Conservation (phyloP, 2,797 vertebrate genomes). For the Sebastes steindachneri region DNA sequence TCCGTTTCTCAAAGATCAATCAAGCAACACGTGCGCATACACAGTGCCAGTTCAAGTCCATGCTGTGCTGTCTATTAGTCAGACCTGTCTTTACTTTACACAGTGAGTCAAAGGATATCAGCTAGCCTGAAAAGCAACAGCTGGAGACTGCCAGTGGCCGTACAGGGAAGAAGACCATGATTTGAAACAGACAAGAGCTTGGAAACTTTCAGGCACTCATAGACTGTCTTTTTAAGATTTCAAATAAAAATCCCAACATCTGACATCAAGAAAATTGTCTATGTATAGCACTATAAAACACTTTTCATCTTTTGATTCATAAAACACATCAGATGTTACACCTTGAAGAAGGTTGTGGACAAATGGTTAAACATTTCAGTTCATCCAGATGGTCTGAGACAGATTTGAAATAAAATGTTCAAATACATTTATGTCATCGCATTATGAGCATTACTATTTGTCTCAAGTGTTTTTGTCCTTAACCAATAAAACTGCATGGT, state of each 20-base stretch:
- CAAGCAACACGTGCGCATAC: slow-evolving; percentile 31
- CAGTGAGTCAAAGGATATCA: slow-evolving; percentile 60
- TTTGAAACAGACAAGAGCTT: slow-evolving; percentile 48
- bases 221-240: slow-evolving; percentile 1
- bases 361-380: neutral
- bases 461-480: neutral
- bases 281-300: neutral
- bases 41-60: slow-evolving; percentile 24
- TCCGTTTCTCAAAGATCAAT: slow-evolving; percentile 58
- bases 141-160: slow-evolving; percentile 25
- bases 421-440: neutral
- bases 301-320: slow-evolving; percentile 6
- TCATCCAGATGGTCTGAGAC: neutral
- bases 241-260: slow-evolving; percentile 20
- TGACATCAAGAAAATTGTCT: slow-evolving; percentile 6
- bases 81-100: slow-evolving; percentile 39
- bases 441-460: neutral
- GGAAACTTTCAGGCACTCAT: slow-evolving; percentile 13
- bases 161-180: slow-evolving; percentile 29
- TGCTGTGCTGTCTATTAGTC: slow-evolving; percentile 46
- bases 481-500: neutral
- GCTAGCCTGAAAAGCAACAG: slow-evolving; percentile 38
- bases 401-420: neutral
- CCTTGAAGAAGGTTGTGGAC: neutral
- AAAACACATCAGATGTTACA: neutral